Evolutionary conservation across 2,888 invertebrate species (phyloP).

Genomic region (Drosophila nr. medialis): DNA sequence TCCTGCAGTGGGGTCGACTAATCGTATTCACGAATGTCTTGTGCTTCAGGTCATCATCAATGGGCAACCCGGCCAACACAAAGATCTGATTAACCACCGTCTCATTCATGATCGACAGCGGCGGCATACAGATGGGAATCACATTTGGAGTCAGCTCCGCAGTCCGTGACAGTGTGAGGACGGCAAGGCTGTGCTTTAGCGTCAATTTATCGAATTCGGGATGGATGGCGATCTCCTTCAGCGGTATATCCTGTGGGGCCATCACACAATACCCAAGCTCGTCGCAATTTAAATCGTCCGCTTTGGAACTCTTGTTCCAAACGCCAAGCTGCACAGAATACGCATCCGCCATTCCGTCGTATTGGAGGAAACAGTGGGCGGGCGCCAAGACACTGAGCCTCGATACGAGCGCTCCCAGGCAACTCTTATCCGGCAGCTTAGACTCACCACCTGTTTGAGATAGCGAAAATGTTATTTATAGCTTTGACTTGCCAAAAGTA

Average conservation of each 20-base stretch:
- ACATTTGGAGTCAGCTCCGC: slow-evolving; percentile 55
- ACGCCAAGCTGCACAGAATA: slow-evolving; percentile 65
- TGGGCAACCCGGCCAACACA: slow-evolving; percentile 50
- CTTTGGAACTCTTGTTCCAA: slow-evolving; percentile 54
- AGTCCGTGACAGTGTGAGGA: slow-evolving; percentile 48
- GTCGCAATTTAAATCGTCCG: slow-evolving; percentile 38
- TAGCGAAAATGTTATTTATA: not conserved
- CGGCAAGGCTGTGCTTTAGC: slow-evolving; percentile 55
- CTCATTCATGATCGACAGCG: slow-evolving; percentile 30
- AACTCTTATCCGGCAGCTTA: slow-evolving; percentile 44
- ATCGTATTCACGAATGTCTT: slow-evolving; percentile 57
- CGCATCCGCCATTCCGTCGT: slow-evolving; percentile 51
- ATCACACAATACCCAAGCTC: slow-evolving; percentile 56
- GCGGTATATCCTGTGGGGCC: slow-evolving; percentile 60
- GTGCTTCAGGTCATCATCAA: slow-evolving; percentile 19
- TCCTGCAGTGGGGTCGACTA: slow-evolving; percentile 47
- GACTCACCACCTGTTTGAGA: slow-evolving; percentile 39
- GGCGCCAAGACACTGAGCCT: slow-evolving; percentile 61
- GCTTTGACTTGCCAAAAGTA: not conserved
- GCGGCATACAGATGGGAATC: slow-evolving; percentile 67
- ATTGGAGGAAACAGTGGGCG: slow-evolving; percentile 64
- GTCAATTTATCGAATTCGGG: slow-evolving; percentile 63
- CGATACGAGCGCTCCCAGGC: slow-evolving; percentile 62
- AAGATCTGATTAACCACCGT: slow-evolving; percentile 51
- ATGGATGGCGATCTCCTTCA: slow-evolving; percentile 57